Evolutionary conservation across 1,140 invertebrate species (phyloP).

Genomic region (Euwallacea fornicatus): DNA sequence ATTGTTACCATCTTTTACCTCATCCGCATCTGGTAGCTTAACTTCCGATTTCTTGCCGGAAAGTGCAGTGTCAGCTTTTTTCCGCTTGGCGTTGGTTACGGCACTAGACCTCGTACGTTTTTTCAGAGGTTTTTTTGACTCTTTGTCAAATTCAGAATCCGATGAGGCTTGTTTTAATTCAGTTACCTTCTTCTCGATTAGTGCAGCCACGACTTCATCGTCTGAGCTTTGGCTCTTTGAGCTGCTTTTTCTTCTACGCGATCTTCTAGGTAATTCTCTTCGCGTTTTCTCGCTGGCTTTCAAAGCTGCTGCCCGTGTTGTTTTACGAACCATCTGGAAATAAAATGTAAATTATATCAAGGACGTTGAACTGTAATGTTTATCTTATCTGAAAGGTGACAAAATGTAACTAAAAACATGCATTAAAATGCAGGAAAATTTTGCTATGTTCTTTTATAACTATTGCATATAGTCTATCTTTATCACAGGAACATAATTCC

Average conservation of each 20-base stretch:
- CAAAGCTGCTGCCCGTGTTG: conserved; percentile 14
- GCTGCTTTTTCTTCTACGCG: conserved; percentile 13
- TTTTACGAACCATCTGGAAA: conserved; percentile 30
- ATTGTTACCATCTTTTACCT: conserved; percentile 45
- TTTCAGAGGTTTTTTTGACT: conserved; percentile 31
- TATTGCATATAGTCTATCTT: no score
- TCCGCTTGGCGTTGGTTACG: conserved; percentile 5
- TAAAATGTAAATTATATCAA: no score
- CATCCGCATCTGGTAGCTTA: conserved; percentile 32
- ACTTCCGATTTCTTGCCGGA: conserved; percentile 1
- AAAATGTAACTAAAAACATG: no score
- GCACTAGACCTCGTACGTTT: conserved; percentile 23
- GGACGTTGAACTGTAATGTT: no score
- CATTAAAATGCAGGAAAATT: no score
- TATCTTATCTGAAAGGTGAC: no score
- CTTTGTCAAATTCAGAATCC: conserved; percentile 27
- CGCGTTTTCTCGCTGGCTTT: conserved; percentile 31
- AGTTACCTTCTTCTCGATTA: conserved; percentile 5
- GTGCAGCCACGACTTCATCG: conserved; percentile 5
- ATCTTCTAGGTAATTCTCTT: conserved; percentile 10
- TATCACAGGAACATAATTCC: no score
- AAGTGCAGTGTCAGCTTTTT: neutral
- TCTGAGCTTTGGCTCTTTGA: conserved; percentile 30
- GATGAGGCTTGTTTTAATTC: conserved; percentile 20
- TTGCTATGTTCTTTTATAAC: no score